A percentile compares a stretch with the other conserved stretches of the same genome.
phyloP scores from a whole-genome alignment of 1,140 invertebrate genomes.

The Drosophila busckii region DNA sequence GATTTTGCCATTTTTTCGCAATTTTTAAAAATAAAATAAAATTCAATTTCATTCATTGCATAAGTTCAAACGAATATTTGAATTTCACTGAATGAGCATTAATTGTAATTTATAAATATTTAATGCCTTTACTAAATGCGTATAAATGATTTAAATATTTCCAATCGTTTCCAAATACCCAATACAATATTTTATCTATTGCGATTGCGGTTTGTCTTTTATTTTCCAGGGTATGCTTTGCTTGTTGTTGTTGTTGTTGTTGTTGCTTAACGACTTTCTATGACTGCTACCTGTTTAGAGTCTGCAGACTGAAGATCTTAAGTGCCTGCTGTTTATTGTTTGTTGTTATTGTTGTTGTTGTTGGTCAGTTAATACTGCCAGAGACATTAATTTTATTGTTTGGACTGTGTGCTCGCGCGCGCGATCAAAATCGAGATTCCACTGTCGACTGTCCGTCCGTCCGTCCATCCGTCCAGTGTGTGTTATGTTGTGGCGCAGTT shows the following conservation, averaged over 20 bases:
- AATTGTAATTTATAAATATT: no score
- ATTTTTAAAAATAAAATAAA: no score
- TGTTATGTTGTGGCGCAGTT: conserved; percentile 38
- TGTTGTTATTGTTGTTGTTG: no score
- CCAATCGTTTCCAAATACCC: no score
- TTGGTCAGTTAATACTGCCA: conserved; percentile 35
- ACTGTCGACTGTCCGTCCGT: conserved; percentile 22
- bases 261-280: conserved; percentile 59
- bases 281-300: conserved; percentile 60
- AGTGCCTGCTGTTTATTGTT: conserved; percentile 66
- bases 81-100: no score
- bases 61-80: no score
- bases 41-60: no score
- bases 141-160: no score
- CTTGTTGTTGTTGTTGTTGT: conserved; percentile 22
- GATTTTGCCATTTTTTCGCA: no score
- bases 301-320: conserved; percentile 37
- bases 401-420: conserved; percentile 62
- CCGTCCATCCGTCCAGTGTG: neutral
- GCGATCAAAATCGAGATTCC: conserved; percentile 62
- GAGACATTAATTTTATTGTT: conserved; percentile 75
- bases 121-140: no score
- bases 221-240: conserved; percentile 2
- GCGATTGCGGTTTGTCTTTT: no score
- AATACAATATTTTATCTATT: no score